A percentile compares a stretch with the other conserved stretches of the same genome.
Conservation (phyloP, 1,140 invertebrate genomes). For the Drosophila sturtevanti region DNA sequence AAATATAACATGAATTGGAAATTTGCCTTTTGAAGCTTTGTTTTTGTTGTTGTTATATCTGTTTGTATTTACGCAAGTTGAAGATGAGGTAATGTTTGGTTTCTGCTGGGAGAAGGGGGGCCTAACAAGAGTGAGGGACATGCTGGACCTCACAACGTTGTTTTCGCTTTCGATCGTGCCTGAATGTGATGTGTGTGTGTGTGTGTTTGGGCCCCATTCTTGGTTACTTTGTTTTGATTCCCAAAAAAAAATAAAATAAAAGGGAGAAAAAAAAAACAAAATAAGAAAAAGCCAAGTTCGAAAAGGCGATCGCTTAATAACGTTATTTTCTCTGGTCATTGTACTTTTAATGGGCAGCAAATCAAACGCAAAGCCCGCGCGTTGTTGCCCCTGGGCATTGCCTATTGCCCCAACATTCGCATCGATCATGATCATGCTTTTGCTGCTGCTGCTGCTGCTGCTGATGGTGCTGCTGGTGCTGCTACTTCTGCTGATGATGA, state of each 20-base stretch:
- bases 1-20: conserved; percentile 47
- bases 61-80: conserved; percentile 46
- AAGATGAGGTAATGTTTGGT: conserved; percentile 4
- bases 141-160: conserved; percentile 36
- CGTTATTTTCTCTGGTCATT: conserved; percentile 80
- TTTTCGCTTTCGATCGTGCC: conserved; percentile 72
- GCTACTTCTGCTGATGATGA: conserved; percentile 26
- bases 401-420: conserved; percentile 45
- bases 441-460: conserved; percentile 22
- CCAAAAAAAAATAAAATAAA: neutral
- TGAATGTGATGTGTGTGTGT: conserved; percentile 19
- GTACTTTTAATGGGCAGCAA: conserved; percentile 80
- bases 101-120: neutral
- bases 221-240: conserved; percentile 74
- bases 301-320: conserved; percentile 65
- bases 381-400: conserved; percentile 34
- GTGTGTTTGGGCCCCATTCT: conserved; percentile 58
- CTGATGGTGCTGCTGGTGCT: conserved; percentile 22
- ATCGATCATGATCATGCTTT: conserved; percentile 44
- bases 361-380: conserved; percentile 63
- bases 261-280: neutral
- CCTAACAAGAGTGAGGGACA: neutral
- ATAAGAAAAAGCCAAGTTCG: conserved; percentile 23
- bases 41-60: conserved; percentile 21
- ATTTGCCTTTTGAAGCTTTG: conserved; percentile 9